Conservation (phyloP, 2,888 invertebrate genomes). For the Punctoribates punctum region DNA sequence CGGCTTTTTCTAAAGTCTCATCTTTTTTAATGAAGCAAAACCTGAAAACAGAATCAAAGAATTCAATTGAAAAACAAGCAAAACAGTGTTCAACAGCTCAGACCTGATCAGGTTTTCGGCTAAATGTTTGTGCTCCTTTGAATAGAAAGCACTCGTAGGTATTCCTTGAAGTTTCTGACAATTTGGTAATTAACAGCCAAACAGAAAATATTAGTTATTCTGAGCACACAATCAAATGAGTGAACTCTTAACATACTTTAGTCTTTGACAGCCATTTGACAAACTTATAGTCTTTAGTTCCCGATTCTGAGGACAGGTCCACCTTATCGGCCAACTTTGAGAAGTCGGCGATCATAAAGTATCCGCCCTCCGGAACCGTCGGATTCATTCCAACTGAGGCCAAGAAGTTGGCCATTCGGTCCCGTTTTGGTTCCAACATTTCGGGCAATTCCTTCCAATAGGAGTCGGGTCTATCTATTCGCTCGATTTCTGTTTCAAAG, state of each 20-base stretch:
- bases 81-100: background rate
- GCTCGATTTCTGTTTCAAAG: conserved; percentile 76
- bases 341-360: conserved; percentile 95
- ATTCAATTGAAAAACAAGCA: conserved; percentile 60
- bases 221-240: too few relatives aligned
- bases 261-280: conserved; percentile 94
- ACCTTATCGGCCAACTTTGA: conserved; percentile 63
- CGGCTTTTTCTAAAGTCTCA: conserved; percentile 53
- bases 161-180: conserved; percentile 79
- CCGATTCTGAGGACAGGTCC: conserved; percentile 55
- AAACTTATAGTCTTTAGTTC: conserved; percentile 75
- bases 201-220: background rate
- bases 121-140: conserved; percentile 68
- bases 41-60: conserved; percentile 1
- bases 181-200: conserved; percentile 49
- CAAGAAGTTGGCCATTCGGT: conserved; percentile 71
- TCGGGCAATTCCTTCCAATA: conserved; percentile 73
- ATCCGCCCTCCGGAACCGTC: conserved; percentile 91
- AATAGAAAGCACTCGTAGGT: conserved; percentile 91
- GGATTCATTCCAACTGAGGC: conserved; percentile 79
- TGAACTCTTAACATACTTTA: conserved; percentile 52
- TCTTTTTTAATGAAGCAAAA: conserved; percentile 52
- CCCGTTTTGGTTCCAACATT: conserved; percentile 68
- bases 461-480: conserved; percentile 69
- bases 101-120: conserved; percentile 76